These are phyloP conservation scores for Eonycteris spelaea DNA, from an alignment of 2,113 vertebrate genomes.

Conservation along the genomic window DNA sequence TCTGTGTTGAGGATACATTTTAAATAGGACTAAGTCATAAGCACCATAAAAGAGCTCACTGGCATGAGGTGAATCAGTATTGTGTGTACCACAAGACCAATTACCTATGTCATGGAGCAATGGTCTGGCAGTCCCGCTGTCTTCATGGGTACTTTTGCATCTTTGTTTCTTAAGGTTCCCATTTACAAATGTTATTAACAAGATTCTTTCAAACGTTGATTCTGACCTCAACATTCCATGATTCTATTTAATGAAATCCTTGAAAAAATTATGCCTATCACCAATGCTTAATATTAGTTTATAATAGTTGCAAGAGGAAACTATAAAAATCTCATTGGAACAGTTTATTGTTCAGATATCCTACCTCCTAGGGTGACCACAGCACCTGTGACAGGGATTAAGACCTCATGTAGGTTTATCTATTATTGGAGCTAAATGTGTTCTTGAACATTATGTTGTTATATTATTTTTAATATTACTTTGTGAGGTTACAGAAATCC, in stretches of 20 bases:
- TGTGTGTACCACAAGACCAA: neutral
- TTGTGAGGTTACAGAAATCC: neutral
- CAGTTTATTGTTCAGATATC: neutral
- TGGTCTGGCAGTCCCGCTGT: neutral
- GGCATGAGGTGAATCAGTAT: constrained; percentile 20
- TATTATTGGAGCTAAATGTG: neutral
- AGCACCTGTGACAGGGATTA: neutral
- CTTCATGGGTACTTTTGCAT: neutral
- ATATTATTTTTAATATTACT: constrained; percentile 14
- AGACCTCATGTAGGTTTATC: neutral
- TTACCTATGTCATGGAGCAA: constrained; percentile 5
- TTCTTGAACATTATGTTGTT: neutral
- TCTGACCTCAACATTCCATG: neutral
- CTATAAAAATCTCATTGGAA: neutral
- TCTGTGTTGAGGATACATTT: neutral
- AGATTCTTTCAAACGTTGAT: constrained; percentile 16
- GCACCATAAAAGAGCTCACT: neutral
- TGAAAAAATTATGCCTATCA: neutral
- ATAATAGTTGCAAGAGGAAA: neutral
- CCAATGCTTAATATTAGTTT: neutral
- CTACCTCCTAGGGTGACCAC: neutral
- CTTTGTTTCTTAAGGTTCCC: constrained; percentile 24
- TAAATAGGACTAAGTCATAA: neutral
- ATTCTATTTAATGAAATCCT: neutral
- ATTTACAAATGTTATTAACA: constrained; percentile 9